phyloP scores from a whole-genome alignment of 1,140 invertebrate species.

The Atopsyche davidsoni region DNA sequence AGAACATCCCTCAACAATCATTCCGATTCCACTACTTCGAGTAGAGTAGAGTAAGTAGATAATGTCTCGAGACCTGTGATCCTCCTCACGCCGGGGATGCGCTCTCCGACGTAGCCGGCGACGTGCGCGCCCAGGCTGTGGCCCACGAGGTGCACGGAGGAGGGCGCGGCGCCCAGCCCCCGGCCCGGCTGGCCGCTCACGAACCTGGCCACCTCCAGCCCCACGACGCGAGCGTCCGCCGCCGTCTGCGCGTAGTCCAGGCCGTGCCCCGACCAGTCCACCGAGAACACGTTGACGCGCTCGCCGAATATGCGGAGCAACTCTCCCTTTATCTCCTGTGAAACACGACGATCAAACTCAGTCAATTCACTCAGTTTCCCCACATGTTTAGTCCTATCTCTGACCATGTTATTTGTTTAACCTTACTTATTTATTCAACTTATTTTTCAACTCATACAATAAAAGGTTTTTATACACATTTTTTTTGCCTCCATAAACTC shows the following conservation, averaged over 20 bases:
- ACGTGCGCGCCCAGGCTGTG: slow-evolving; percentile 22
- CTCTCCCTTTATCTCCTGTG: slow-evolving; percentile 23
- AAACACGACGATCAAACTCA: background rate
- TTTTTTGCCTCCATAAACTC: too few relatives aligned
- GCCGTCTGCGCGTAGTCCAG: slow-evolving; percentile 21
- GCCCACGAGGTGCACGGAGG: slow-evolving; percentile 13
- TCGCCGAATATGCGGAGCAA: slow-evolving; percentile 17
- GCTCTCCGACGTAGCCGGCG: slow-evolving; percentile 17
- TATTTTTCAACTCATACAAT: too few relatives aligned
- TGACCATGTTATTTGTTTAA: too few relatives aligned
- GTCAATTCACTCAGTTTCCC: too few relatives aligned
- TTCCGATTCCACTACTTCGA: background rate
- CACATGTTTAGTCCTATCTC: too few relatives aligned
- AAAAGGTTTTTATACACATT: too few relatives aligned
- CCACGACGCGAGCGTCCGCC: slow-evolving; percentile 17
- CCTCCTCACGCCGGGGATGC: slow-evolving; percentile 4
- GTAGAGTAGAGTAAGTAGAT: background rate
- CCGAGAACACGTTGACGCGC: slow-evolving; percentile 11
- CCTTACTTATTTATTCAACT: too few relatives aligned
- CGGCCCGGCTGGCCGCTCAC: slow-evolving; percentile 2
- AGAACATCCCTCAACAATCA: too few relatives aligned
- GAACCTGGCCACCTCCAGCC: slow-evolving; percentile 18
- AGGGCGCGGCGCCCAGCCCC: background rate
- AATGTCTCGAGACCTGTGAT: slow-evolving; percentile 12
- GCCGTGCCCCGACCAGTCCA: slow-evolving; percentile 21